Conservation (phyloP, 2,888 invertebrate genomes). For the Limenitis camilla region DNA sequence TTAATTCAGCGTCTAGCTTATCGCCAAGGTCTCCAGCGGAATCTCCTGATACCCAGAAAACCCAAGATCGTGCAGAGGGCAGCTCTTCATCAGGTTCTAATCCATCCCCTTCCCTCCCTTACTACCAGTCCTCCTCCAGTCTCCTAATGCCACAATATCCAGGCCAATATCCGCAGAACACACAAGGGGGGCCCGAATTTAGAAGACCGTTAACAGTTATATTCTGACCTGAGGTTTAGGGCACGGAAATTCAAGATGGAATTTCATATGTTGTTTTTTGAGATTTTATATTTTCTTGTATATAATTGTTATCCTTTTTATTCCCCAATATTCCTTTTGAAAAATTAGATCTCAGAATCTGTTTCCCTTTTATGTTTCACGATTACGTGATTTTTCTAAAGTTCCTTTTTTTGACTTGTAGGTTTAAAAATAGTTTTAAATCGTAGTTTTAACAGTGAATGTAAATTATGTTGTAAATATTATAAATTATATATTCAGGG, state of each 20-base stretch:
- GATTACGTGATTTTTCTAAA: conserved; percentile 36
- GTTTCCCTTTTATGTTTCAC: too few species aligned
- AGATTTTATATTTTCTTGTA: conserved; percentile 25
- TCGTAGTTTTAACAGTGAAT: conserved; percentile 2
- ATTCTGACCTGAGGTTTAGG: conserved; percentile 83
- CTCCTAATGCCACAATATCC: conserved; percentile 81
- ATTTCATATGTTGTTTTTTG: conserved; percentile 7
- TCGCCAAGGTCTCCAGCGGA: conserved; percentile 67
- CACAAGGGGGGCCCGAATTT: conserved; percentile 79
- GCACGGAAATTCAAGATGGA: conserved; percentile 8
- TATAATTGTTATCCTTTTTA: not conserved
- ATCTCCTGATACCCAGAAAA: conserved; percentile 71
- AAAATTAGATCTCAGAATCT: conserved; percentile 20
- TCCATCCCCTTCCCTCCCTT: conserved; percentile 76
- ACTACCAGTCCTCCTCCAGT: conserved; percentile 74
- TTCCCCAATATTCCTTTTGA: not conserved
- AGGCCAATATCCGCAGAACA: conserved; percentile 70
- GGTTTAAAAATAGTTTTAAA: conserved; percentile 28
- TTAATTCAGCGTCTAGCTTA: conserved; percentile 61
- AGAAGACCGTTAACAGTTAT: conserved; percentile 84
- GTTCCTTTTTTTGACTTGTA: conserved; percentile 52
- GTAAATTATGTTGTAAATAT: conserved; percentile 26
- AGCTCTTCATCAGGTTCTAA: conserved; percentile 77
- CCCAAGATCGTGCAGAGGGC: conserved; percentile 71
- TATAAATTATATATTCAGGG: conserved; percentile 25